Conservation (phyloP, 2,888 invertebrate genomes). For the Aspidiotus rigidus region DNA sequence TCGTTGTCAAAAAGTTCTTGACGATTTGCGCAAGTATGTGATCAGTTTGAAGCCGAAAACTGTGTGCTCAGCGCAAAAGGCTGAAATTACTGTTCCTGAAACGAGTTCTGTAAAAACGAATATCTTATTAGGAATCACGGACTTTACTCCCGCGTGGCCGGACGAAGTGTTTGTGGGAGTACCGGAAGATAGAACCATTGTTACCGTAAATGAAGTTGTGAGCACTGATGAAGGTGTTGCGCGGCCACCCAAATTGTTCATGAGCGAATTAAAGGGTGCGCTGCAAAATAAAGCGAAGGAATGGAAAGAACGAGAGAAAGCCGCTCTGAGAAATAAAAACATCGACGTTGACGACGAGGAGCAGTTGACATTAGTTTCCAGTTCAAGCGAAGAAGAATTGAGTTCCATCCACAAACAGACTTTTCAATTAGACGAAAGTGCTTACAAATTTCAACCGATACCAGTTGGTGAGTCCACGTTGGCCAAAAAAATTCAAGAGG, state of each 20-base stretch:
- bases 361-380: background rate
- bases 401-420: background rate
- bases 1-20: background rate
- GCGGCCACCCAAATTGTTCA: conserved; percentile 18
- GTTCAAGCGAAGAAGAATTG: background rate
- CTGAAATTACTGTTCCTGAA: background rate
- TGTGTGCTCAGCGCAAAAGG: too few species aligned
- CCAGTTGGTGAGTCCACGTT: conserved; percentile 9
- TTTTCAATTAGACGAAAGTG: background rate
- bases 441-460: background rate
- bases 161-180: conserved; percentile 25
- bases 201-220: background rate
- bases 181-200: background rate
- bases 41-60: conserved; percentile 4
- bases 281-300: conserved; percentile 22
- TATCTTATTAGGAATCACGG: conserved; percentile 5
- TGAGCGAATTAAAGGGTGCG: conserved; percentile 25
- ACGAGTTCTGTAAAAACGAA: background rate
- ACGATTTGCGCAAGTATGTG: conserved; percentile 23
- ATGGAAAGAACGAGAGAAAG: conserved; percentile 28
- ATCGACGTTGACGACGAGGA: conserved; percentile 12
- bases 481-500: conserved; percentile 23
- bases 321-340: conserved; percentile 20
- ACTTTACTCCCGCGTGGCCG: conserved; percentile 14
- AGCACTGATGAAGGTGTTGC: conserved; percentile 1